Percentiles rank a stretch among this genome's conserved stretches.
Conservation (phyloP, 53 echinoderm and acorn worm species). For the Antedon mediterranea region DNA sequence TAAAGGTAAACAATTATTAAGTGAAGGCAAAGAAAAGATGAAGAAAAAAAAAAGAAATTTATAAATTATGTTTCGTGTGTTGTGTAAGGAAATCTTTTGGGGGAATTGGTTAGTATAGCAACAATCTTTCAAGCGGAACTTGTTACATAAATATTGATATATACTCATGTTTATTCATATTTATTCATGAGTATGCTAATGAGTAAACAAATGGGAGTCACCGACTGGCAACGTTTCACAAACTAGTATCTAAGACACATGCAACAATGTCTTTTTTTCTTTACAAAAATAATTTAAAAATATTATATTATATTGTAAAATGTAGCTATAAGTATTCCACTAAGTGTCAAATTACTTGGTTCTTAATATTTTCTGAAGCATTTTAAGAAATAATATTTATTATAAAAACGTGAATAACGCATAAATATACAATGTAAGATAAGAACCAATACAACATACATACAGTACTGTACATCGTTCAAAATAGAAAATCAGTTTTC, state of each 20-base stretch:
- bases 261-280: not conserved
- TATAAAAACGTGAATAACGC: too few species aligned
- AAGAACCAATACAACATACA: too few species aligned
- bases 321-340: not conserved
- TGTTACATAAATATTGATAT: not conserved
- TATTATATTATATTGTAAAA: not conserved
- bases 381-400: too few species aligned
- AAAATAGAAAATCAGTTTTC: too few species aligned
- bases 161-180: not conserved
- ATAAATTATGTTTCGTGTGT: not conserved
- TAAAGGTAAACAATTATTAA: not conserved
- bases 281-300: not conserved
- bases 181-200: slow-evolving; percentile 1
- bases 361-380: too few species aligned
- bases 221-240: not conserved
- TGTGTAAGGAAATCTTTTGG: not conserved
- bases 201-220: not conserved
- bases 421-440: too few species aligned
- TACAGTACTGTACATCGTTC: too few species aligned
- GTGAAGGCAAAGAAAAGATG: not conserved
- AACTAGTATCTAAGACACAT: not conserved
- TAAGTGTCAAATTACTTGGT: not conserved
- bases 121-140: not conserved
- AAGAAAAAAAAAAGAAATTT: not conserved
- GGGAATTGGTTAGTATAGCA: not conserved